Evolutionary conservation across 2,888 invertebrate species (phyloP), one percentile per base, ranked within the genome.

Genomic region (Lypha dubia): DNA sequence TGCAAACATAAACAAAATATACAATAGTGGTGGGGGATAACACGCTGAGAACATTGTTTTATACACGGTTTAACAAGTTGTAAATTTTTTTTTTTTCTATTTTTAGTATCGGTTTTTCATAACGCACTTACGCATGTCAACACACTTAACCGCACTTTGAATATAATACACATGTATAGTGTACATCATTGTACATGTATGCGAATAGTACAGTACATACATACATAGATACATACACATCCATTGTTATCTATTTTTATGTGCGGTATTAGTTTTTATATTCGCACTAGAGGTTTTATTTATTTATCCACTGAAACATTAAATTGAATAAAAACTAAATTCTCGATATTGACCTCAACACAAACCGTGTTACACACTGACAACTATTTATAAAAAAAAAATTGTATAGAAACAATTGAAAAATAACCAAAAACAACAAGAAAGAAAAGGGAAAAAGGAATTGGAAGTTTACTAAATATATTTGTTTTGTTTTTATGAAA

Each of bases 1-100:
- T 87, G 58, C 56, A 51, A n/a, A 67, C 79, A 79, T 63, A 74
- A 68, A 88, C 87, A 87, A 87, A 85, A 87, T 85, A 87, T 3
- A n/a, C 24, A 44, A 28, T 11, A 53, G 46, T 65, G 17, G 60
- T 35, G 41, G n/a, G n/a, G n/a, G n/a, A n/a, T n/a, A n/a, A 41
- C 63, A 41, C 13, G 51, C 68, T 80, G 62, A 22, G 73, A 46
- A 70, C 63, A 77, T 77, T 73, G 80, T 81, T 84, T 63, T 63
- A 63, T 68, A 74, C 68, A 71, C 62, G 74, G 62, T 84, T 84
- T 60, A 71, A 79, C 79, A 76, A 67, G 70, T 76, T 75, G 49
- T 73, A 46, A 58, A 51, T 46, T 51, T 28, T 58, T 28, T 53
- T 44, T 35, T 51, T 49, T 62, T 35, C n/a, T 51, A 46, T 20